These are phyloP conservation scores for Invenusta paracnida DNA, from an alignment of 2,888 invertebrate genomes.

Conservation along the genomic window DNA sequence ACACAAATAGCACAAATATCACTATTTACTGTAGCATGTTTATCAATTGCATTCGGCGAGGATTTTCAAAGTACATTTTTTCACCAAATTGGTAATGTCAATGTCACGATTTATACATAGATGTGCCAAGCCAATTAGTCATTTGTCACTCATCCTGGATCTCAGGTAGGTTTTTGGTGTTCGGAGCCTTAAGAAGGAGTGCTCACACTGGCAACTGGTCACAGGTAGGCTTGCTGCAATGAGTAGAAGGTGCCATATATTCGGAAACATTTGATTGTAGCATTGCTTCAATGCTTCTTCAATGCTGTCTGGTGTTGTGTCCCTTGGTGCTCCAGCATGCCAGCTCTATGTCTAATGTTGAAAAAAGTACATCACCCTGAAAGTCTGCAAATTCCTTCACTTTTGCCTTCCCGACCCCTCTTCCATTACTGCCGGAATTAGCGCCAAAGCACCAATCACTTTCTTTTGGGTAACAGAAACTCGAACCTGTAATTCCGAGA, in stretches of 20 bases:
- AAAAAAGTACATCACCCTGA: not conserved
- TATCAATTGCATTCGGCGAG: not conserved
- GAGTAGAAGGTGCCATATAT: not conserved
- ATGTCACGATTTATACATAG: not conserved
- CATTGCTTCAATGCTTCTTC: not conserved
- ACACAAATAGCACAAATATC: too few relatives aligned
- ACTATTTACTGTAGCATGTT: too few relatives aligned
- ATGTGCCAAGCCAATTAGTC: conserved; percentile 1
- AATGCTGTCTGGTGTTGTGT: not conserved
- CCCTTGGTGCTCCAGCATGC: not conserved
- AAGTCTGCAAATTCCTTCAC: not conserved
- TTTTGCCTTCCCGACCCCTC: not conserved
- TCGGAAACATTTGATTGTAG: not conserved
- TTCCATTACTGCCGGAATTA: not conserved
- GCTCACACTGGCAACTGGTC: not conserved
- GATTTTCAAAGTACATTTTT: too few relatives aligned
- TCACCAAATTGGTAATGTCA: not conserved
- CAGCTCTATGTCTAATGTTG: not conserved
- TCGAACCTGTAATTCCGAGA: not conserved
- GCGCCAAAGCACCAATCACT: not conserved
- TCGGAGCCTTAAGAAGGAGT: not conserved
- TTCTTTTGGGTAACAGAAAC: not conserved
- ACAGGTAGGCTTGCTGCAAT: not conserved
- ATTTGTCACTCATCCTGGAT: not conserved
- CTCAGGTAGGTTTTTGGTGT: not conserved